phyloP scores from a whole-genome alignment of 2,888 invertebrate genomes.

The Neelides folsomi region DNA sequence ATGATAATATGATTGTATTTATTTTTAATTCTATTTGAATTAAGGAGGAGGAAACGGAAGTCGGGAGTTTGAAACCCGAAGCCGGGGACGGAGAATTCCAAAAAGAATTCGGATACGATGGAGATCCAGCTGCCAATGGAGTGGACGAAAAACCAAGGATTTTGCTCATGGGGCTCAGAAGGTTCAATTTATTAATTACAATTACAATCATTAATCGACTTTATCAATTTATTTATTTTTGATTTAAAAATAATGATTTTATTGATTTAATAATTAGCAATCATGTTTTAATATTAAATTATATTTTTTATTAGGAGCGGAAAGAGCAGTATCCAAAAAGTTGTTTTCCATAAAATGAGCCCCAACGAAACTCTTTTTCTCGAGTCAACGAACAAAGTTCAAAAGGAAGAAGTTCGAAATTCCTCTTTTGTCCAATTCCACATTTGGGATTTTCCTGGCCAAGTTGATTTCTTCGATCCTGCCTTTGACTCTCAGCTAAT shows the following conservation, averaged over 20 bases:
- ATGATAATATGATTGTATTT: no score
- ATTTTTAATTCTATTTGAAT: no score
- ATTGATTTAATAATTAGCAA: no score
- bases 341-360: constrained; percentile 99
- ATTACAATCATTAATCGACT: neutral
- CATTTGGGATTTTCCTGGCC: constrained; percentile 99
- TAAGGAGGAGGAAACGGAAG: no score
- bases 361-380: constrained; percentile 97
- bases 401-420: constrained; percentile 91
- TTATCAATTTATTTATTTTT: no score
- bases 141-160: constrained; percentile 84
- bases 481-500: constrained; percentile 91
- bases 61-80: constrained; percentile 24
- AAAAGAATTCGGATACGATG: constrained; percentile 82
- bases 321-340: constrained; percentile 98
- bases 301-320: constrained; percentile 62
- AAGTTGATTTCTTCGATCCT: constrained; percentile 94
- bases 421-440: constrained; percentile 97
- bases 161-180: constrained; percentile 81
- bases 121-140: constrained; percentile 46
- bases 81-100: constrained; percentile 61
- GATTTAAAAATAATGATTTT: neutral
- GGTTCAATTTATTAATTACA: constrained; percentile 43
- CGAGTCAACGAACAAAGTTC: constrained; percentile 93
- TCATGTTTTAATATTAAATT: no score